Evolutionary conservation across 2,888 invertebrate species (phyloP).

Genomic region (Digitonthophagus gazella): DNA sequence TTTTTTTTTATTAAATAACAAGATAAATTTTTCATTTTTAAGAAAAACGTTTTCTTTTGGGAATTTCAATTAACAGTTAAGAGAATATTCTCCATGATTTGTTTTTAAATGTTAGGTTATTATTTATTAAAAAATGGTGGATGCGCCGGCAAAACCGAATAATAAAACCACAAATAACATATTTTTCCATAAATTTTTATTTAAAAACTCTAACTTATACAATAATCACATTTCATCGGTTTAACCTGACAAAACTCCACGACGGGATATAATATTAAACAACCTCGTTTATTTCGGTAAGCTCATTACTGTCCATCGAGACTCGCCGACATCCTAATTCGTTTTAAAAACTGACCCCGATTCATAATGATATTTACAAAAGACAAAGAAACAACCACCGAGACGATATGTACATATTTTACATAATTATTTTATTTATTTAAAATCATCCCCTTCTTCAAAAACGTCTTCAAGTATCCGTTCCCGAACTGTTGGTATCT

Average conservation of each 20-base stretch:
- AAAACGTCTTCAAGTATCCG: slow-evolving; percentile 43
- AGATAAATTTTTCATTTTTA: no score
- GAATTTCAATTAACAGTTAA: no score
- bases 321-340: neutral
- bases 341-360: no score
- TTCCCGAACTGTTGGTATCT: slow-evolving; percentile 51
- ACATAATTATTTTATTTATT: neutral
- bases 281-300: neutral
- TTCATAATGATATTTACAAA: slow-evolving; percentile 2
- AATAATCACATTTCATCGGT: slow-evolving; percentile 15
- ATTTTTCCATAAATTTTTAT: slow-evolving; percentile 26
- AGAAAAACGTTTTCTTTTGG: no score
- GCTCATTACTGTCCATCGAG: neutral
- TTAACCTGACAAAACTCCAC: neutral
- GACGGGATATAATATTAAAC: neutral
- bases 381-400: neutral
- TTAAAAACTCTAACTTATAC: slow-evolving; percentile 26
- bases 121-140: no score
- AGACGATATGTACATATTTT: slow-evolving; percentile 3
- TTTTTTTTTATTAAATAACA: no score
- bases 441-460: neutral
- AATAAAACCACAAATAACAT: neutral
- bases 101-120: no score
- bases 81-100: no score
- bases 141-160: no score